Evolutionary conservation across 1,140 invertebrate genomes (phyloP), one percentile per base, ranked within the genome.

Genomic region (Pectinophora gossypiella): DNA sequence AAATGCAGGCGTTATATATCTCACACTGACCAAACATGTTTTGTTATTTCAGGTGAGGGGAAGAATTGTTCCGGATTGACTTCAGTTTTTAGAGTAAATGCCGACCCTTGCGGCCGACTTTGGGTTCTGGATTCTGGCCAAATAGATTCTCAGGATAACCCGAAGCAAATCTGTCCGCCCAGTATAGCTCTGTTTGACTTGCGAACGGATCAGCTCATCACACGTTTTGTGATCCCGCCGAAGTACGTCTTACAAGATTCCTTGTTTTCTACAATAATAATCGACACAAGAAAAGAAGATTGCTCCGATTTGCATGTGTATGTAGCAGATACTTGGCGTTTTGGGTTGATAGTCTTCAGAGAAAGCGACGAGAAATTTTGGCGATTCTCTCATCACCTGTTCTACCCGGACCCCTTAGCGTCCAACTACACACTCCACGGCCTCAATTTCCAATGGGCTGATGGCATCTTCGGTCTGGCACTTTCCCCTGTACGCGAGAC

Each of bases 61-160:
- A 60, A 63, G 6, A 87, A 89, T 51, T 95, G 94, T 67, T 85
- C 89, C 0, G 90, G 91, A 18, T 66, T 95, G 3, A 94, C 92
- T 0, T 95, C 94, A 0, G 94, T 95, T 0, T 95, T 95, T 64
- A 88, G 94, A n/a, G 88, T 95, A 42, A 90, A 90, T 54, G 89
- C 92, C 0, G 94, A 95, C 68, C 79, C 88, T 0, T 95, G 94
- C 62, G 86, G 90, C 27, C 87, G 93, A 32, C 73, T 95, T 0
- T 95, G 94, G 94, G 90, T 94, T 0, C 76, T 95, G 20, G 94
- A 95, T 76, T 94, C 94, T 0, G 94, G 94, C 0, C 91, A 92
- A 69, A 89, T 93, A 3, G 74, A 85, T 44, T 68, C 77, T 12
- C 72, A 76, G 61, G 77, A 85, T 38, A 55, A 87, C n/a, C 87